Conservation (phyloP, 2,113 vertebrate genomes). For the Alexandromys fortis region DNA sequence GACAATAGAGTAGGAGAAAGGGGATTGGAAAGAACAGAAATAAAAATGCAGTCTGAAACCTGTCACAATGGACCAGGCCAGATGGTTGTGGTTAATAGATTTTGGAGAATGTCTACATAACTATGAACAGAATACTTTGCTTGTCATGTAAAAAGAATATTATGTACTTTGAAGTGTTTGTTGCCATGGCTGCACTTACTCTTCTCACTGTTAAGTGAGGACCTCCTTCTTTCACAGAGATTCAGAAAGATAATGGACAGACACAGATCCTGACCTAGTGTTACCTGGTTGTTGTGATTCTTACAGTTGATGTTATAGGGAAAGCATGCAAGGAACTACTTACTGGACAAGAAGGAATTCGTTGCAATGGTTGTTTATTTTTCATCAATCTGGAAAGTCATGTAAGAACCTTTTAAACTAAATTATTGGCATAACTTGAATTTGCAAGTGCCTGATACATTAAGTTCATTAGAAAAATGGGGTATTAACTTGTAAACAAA, state of each 20-base stretch:
- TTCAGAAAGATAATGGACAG: neutral
- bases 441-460: neutral
- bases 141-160: conserved; percentile 20
- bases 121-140: conserved; percentile 46
- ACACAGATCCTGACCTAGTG: neutral
- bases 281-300: neutral
- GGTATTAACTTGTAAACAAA: neutral
- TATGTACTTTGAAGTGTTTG: conserved; percentile 22
- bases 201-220: neutral
- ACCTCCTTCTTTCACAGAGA: neutral
- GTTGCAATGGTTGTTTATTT: neutral
- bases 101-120: conserved; percentile 23
- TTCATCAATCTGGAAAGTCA: neutral
- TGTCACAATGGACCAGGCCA: conserved; percentile 24
- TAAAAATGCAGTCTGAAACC: conserved; percentile 30
- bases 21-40: neutral
- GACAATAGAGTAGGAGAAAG: neutral
- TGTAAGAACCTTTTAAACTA: neutral
- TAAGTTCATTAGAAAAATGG: neutral
- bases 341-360: neutral
- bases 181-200: conserved; percentile 39
- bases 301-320: neutral
- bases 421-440: conserved; percentile 12
- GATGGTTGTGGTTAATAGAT: conserved; percentile 31
- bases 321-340: neutral